phyloP scores from a whole-genome alignment of 2,113 vertebrate genomes.

The Gambusia holbrooki region DNA sequence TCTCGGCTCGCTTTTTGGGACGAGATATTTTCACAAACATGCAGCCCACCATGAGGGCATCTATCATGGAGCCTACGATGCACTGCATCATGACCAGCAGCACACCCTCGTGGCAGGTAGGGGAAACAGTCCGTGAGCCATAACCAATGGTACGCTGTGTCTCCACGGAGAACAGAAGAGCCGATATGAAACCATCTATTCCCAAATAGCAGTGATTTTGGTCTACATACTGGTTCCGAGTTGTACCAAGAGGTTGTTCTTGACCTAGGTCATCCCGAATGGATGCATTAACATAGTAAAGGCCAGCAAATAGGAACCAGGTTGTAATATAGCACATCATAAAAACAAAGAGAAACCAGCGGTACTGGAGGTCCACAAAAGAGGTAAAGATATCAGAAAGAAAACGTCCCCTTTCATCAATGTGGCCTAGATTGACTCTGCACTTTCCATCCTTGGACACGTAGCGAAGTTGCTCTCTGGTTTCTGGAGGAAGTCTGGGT shows the following conservation, averaged over 20 bases:
- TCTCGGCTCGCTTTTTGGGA: conserved; percentile 78
- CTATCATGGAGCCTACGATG: conserved; percentile 68
- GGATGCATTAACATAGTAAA: conserved; percentile 77
- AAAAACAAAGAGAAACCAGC: conserved; percentile 75
- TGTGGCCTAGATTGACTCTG: conserved; percentile 79
- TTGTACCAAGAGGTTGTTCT: conserved; percentile 14
- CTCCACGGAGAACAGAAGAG: conserved; percentile 78
- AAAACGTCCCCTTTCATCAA: conserved; percentile 79
- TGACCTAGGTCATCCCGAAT: conserved; percentile 69
- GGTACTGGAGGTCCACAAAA: conserved; percentile 64
- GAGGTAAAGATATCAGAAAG: conserved; percentile 74
- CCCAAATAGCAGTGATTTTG: conserved; percentile 76
- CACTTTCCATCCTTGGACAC: conserved; percentile 80
- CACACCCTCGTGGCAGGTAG: conserved; percentile 71
- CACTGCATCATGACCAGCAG: conserved; percentile 34
- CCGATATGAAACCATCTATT: conserved; percentile 79
- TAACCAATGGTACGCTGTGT: conserved; percentile 84
- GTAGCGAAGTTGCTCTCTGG: conserved; percentile 37
- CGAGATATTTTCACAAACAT: conserved; percentile 85
- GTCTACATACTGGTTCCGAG: conserved; percentile 3
- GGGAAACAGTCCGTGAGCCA: conserved; percentile 75
- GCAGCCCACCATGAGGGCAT: conserved; percentile 84
- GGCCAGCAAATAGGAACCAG: conserved; percentile 77
- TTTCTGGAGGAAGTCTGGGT: conserved; percentile 38
- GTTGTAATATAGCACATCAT: conserved; percentile 82